phyloP scores from a whole-genome alignment of 1,140 invertebrate genomes.

The Telenomus remus region DNA sequence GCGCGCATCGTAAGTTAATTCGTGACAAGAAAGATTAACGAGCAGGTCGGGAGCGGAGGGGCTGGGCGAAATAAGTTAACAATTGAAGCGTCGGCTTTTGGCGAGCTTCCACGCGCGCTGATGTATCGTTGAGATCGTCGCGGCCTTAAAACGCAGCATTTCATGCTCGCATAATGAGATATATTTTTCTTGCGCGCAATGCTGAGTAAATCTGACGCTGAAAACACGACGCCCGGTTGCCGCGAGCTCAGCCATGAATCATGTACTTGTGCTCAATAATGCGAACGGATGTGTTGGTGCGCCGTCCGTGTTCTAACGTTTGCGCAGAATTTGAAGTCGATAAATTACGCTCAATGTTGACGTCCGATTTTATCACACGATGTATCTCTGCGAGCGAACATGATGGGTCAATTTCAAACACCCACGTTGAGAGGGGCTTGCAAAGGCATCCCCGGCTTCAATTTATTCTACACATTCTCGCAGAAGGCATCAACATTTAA shows the following conservation, averaged over 20 bases:
- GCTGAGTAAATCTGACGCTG: constrained; percentile 18
- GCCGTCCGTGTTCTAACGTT: constrained; percentile 11
- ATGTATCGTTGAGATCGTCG: constrained; percentile 25
- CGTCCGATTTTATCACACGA: constrained; percentile 30
- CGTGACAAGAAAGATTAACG: constrained; percentile 33
- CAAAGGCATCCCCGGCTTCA: no score
- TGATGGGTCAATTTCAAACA: constrained; percentile 31
- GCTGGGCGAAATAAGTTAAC: constrained; percentile 20
- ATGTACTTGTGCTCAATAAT: constrained; percentile 39
- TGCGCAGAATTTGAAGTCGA: constrained; percentile 43
- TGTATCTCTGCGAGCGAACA: constrained; percentile 2
- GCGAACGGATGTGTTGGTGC: neutral
- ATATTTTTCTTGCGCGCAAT: constrained; percentile 29
- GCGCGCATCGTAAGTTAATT: neutral
- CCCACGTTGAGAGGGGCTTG: constrained; percentile 7
- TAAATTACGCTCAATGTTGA: constrained; percentile 35
- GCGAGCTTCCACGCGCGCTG: constrained; percentile 16
- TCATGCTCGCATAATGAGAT: constrained; percentile 27
- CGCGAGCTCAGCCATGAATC: constrained; percentile 19
- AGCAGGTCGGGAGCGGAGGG: neutral
- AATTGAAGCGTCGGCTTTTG: constrained; percentile 34
- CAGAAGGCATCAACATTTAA: no score
- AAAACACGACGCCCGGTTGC: constrained; percentile 15
- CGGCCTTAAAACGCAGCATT: constrained; percentile 26
- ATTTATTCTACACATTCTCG: no score